These are phyloP conservation scores for Gastrophysa polygoni DNA, from an alignment of 2,888 invertebrate genomes.

Conservation along the genomic window DNA sequence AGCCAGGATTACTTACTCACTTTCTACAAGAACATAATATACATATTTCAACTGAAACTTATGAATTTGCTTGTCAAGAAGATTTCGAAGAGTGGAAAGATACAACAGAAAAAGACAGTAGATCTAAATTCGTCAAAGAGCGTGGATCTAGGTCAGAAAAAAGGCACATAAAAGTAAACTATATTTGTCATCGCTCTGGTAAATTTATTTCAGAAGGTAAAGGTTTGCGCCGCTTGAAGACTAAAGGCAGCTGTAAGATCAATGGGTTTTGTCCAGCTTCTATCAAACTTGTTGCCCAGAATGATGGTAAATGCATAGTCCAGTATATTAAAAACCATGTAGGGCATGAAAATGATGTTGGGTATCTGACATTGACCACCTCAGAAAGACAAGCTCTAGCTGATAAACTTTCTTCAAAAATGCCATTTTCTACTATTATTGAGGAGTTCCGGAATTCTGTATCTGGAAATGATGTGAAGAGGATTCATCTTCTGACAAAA, in stretches of 20 bases:
- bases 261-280: conserved; percentile 23
- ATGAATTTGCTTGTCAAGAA: neutral
- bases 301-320: conserved; percentile 14
- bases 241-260: conserved; percentile 18
- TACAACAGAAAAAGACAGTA: neutral
- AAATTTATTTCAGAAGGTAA: conserved; percentile 6
- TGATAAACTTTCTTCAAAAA: conserved; percentile 3
- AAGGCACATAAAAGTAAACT: neutral
- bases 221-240: conserved; percentile 1
- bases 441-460: neutral
- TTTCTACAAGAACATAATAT: neutral
- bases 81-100: neutral
- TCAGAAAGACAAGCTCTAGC: neutral
- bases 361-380: conserved; percentile 18
- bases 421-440: neutral
- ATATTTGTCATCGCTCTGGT: conserved; percentile 15
- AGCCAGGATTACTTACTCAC: neutral
- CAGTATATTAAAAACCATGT: conserved; percentile 22
- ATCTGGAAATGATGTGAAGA: neutral
- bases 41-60: neutral
- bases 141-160: neutral
- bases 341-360: conserved; percentile 21
- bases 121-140: neutral
- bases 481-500: conserved; percentile 1
- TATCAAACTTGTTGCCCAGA: conserved; percentile 12